These are phyloP conservation scores for Drosophila monieri DNA, from an alignment of 2,888 invertebrate genomes.

Conservation along the genomic window DNA sequence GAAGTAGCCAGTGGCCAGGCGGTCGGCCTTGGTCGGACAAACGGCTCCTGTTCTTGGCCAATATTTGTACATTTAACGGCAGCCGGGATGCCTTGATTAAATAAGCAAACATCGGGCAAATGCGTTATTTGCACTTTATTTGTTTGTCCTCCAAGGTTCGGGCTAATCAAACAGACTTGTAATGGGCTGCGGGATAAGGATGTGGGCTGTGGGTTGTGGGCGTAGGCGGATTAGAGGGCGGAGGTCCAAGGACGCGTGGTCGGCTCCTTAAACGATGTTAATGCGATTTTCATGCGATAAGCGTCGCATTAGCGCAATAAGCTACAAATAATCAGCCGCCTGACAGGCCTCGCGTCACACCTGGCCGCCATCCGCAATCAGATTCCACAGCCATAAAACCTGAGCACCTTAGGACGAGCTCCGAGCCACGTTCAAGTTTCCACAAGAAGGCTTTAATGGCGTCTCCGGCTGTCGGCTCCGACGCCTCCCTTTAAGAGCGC, in stretches of 20 bases:
- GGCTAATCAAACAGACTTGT: conserved; percentile 63
- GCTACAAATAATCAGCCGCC: conserved; percentile 69
- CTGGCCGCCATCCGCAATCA: conserved; percentile 39
- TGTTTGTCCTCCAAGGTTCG: conserved; percentile 30
- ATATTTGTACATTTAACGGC: conserved; percentile 67
- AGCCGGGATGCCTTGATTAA: conserved; percentile 62
- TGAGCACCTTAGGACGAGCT: neutral
- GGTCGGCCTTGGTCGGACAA: conserved; percentile 24
- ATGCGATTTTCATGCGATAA: conserved; percentile 76
- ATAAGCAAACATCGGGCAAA: conserved; percentile 49
- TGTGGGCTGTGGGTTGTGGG: neutral
- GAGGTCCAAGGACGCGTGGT: conserved; percentile 11
- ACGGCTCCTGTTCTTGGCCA: conserved; percentile 28
- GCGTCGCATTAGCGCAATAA: conserved; percentile 73
- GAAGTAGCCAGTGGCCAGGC: conserved; percentile 52
- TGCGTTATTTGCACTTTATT: conserved; percentile 46
- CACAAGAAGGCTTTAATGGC: conserved; percentile 29
- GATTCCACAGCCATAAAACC: conserved; percentile 33
- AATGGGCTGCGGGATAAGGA: neutral
- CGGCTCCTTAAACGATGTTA: conserved; percentile 45
- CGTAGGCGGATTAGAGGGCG: neutral
- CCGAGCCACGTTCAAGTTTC: conserved; percentile 11
- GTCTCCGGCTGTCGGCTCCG: neutral
- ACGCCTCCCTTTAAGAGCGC: neutral
- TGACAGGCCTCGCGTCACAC: conserved; percentile 50